Percentiles rank a stretch among this genome's conserved stretches.
phyloP scores from a whole-genome alignment of 2,888 invertebrate species.

The Oligia strigilis region DNA sequence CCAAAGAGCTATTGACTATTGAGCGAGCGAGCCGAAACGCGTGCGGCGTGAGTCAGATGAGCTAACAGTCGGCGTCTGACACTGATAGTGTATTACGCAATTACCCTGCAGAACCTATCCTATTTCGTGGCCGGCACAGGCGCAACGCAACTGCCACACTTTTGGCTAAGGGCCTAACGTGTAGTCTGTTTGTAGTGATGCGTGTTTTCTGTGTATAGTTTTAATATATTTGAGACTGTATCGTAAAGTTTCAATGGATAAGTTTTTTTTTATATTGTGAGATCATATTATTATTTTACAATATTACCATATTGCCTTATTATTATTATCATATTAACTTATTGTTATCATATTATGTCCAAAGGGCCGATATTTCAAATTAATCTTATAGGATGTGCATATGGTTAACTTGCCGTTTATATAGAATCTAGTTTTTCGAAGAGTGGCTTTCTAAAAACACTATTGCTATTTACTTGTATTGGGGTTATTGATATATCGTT shows the following conservation, averaged over 20 bases:
- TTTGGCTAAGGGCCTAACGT: not conserved
- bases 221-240: not conserved
- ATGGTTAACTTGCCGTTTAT: not conserved
- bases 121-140: not conserved
- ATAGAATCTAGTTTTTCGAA: not conserved
- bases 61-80: too few species aligned
- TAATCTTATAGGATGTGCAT: not conserved
- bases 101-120: not conserved
- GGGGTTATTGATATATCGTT: conserved; percentile 1
- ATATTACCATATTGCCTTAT: not conserved
- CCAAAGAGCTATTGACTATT: too few species aligned
- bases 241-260: not conserved
- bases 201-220: not conserved
- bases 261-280: not conserved
- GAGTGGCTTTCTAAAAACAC: not conserved
- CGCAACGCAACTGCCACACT: not conserved
- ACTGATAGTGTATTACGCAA: too few species aligned
- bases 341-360: not conserved
- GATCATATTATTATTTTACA: not conserved
- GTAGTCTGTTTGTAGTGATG: not conserved
- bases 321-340: not conserved
- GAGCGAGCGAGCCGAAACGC: too few species aligned
- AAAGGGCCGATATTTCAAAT: not conserved
- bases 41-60: too few species aligned
- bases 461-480: not conserved